Base-by-base conservation (phyloP, 2,888 invertebrate genomes). In the Drosophila setosimentum region DNA sequence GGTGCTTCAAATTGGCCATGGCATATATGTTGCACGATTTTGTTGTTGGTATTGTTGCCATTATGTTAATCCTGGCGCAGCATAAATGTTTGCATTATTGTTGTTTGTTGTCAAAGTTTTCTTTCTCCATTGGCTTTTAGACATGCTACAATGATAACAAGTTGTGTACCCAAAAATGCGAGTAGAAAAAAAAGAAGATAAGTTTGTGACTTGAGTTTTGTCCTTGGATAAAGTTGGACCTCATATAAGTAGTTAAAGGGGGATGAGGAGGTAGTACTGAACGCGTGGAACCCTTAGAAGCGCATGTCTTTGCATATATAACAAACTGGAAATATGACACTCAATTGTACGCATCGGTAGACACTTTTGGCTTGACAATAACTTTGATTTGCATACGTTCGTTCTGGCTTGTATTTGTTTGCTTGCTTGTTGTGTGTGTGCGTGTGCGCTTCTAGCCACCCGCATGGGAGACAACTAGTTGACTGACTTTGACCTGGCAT, bases 131-230 rank as follows among this genome's bases (percentile, higher is more conserved):
- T 84, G 89, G 89, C 87, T 89, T 73, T 89, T 83, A 87, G 89
- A 85, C 87, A 87, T 86, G 80, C 89, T 83, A 89, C 89, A 87
- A 89, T 87, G 87, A 86, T 86, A 86, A 86, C 89, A 86, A 86
- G 69, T 89, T 87, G 69, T 72, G 76, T 69, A 75, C 55, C 74
- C 68, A 66, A 63, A 77, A 66, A 57, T 37, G 35, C 18, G 37
- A 33, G 24, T 37, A 29, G 62, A 50, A 35, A 61, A 49, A 24
- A 30, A 29, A 5, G 29, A 67, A 45, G 53, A 40, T 59, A 78
- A 82, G 72, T 58, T 87, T 85, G 59, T 35, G 54, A 75, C 50
- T 74, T 61, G 37, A 67, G 64, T 76, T 76, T 76, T 59, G 50
- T 21, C 79, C 62, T 33, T 54, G 68, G 71, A 54, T 53, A 71